phyloP scores from a whole-genome alignment of 2,797 vertebrate genomes.

The Trachurus trachurus region DNA sequence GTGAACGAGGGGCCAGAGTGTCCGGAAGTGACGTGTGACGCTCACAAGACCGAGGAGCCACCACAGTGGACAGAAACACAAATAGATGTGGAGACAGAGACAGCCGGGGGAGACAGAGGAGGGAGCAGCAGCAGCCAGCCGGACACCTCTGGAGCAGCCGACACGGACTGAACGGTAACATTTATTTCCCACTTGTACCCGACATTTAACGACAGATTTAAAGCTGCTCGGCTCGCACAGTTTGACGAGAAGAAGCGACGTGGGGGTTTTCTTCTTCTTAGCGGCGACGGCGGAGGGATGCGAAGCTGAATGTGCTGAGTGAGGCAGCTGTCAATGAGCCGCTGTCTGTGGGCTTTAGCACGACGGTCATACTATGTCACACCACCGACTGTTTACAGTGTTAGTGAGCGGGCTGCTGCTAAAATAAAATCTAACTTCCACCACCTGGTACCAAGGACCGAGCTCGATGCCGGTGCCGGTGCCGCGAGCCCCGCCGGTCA shows the following conservation, averaged over 20 bases:
- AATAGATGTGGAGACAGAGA: constrained; percentile 54
- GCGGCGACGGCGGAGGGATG: not conserved
- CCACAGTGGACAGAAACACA: constrained; percentile 54
- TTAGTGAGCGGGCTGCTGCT: constrained; percentile 17
- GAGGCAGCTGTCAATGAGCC: constrained; percentile 66
- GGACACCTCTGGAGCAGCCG: constrained; percentile 39
- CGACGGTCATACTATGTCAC: constrained; percentile 23
- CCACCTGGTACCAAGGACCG: no score
- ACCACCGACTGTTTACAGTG: constrained; percentile 7
- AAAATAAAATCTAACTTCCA: not conserved
- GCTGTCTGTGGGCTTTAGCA: constrained; percentile 5
- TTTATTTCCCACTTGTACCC: not conserved
- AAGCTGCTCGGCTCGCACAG: accelerated
- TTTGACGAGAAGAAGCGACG: not conserved
- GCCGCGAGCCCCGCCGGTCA: not conserved
- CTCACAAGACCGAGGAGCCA: constrained; percentile 66
- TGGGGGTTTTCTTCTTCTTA: not conserved
- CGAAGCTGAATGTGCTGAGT: constrained; percentile 29
- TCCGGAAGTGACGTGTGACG: constrained; percentile 83
- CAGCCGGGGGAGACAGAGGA: not conserved
- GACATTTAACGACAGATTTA: not conserved
- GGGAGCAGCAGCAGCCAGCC: constrained; percentile 21
- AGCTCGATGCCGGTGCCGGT: accelerated
- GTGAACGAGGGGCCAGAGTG: constrained; percentile 61
- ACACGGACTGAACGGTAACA: constrained; percentile 63